Evolutionary conservation across 2,888 invertebrate genomes (phyloP).

Genomic region (Ditylenchus weischeri): DNA sequence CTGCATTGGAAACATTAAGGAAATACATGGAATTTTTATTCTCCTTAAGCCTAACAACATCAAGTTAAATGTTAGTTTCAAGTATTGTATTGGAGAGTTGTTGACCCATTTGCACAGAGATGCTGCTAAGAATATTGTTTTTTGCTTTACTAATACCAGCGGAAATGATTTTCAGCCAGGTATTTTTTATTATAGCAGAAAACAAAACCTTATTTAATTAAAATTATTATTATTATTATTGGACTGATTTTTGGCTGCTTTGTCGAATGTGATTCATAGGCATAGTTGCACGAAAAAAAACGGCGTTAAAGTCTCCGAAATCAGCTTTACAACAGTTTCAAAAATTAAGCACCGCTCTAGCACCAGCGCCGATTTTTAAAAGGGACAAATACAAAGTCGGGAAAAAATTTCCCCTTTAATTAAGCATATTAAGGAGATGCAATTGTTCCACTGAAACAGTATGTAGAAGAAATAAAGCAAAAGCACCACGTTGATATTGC

Average conservation of each 20-base stretch:
- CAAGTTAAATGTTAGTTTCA: conserved; percentile 31
- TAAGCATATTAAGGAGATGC: conserved; percentile 11
- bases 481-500: background rate
- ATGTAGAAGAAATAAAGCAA: background rate
- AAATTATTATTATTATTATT: too few relatives aligned
- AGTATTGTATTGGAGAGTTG: conserved; percentile 44
- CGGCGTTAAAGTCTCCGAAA: too few relatives aligned
- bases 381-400: too few relatives aligned
- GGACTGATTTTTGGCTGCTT: background rate
- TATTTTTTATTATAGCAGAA: background rate
- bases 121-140: conserved; percentile 43
- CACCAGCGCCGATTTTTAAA: too few relatives aligned
- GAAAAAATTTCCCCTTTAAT: too few relatives aligned
- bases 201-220: background rate
- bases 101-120: conserved; percentile 39
- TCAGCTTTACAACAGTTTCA: too few relatives aligned
- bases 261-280: too few relatives aligned
- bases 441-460: background rate
- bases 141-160: conserved; percentile 43
- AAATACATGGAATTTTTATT: conserved; percentile 37
- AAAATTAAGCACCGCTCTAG: too few relatives aligned
- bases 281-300: too few relatives aligned
- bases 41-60: conserved; percentile 38
- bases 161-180: conserved; percentile 26
- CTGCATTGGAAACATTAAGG: conserved; percentile 14